A percentile compares a stretch with the other conserved stretches of the same genome.
Conservation (phyloP, 1,140 invertebrate genomes). For the Drosophila elegans region DNA sequence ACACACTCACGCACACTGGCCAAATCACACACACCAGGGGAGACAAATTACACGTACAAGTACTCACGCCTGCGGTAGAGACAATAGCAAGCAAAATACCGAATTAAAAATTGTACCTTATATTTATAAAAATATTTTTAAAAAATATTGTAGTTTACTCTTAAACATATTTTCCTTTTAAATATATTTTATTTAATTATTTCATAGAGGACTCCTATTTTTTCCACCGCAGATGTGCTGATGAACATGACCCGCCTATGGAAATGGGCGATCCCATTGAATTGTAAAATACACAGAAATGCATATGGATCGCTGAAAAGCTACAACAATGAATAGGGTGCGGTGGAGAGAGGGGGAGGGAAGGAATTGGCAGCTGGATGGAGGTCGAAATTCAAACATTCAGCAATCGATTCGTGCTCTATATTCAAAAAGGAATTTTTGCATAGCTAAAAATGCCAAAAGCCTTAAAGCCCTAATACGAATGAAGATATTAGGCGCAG, state of each 20-base stretch:
- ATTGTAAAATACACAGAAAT: constrained; percentile 74
- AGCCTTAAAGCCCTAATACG: background rate
- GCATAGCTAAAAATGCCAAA: background rate
- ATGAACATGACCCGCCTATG: constrained; percentile 62
- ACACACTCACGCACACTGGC: constrained; percentile 1
- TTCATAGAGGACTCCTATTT: background rate
- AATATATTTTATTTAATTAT: no score
- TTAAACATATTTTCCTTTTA: no score
- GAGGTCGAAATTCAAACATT: constrained; percentile 23
- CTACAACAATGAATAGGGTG: constrained; percentile 2
- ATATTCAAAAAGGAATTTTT: constrained; percentile 10
- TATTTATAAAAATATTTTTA: no score
- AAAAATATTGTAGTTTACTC: no score
- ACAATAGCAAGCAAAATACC: background rate
- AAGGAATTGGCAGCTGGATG: background rate
- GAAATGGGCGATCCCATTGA: constrained; percentile 70
- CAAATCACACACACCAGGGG: constrained; percentile 9
- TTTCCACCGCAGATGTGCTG: constrained; percentile 13
- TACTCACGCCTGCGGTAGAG: background rate
- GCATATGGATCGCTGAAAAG: constrained; percentile 48
- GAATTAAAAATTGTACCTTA: no score
- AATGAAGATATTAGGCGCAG: background rate
- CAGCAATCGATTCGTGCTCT: constrained; percentile 1
- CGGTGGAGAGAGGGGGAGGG: background rate
- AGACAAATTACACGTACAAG: constrained; percentile 4